A percentile compares a stretch with the other conserved stretches of the same genome.
These are phyloP conservation scores for Sebastes matsubarae DNA, from an alignment of 2,797 vertebrate genomes.

Conservation along the genomic window DNA sequence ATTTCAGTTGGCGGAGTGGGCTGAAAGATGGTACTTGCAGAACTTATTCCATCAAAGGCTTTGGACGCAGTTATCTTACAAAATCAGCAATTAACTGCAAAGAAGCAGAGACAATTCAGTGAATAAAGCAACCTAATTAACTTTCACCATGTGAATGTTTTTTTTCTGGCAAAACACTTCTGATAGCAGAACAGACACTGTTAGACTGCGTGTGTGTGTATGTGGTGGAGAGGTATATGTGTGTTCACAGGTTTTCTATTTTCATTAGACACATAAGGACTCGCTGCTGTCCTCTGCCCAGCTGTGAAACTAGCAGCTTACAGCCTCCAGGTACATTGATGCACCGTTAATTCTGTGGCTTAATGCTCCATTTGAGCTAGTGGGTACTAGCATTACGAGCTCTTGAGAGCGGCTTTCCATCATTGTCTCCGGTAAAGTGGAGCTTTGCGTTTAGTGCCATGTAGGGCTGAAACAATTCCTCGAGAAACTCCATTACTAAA, in stretches of 20 bases:
- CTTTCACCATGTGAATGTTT: conserved; percentile 54
- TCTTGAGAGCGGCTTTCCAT: conserved; percentile 24
- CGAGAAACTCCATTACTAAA: not conserved
- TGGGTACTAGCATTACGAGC: conserved; percentile 7
- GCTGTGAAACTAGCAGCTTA: conserved; percentile 51
- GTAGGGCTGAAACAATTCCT: not conserved
- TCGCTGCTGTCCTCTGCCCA: conserved; percentile 40
- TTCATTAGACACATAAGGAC: conserved; percentile 50
- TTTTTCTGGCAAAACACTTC: conserved; percentile 37
- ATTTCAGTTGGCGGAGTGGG: not conserved
- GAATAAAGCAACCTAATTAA: conserved; percentile 70
- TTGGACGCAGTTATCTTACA: conserved; percentile 53
- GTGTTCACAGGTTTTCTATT: conserved; percentile 28
- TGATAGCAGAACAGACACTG: conserved; percentile 28
- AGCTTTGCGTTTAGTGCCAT: conserved; percentile 5
- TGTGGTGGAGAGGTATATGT: not conserved
- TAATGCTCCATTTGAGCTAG: conserved; percentile 32
- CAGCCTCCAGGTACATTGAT: conserved; percentile 49
- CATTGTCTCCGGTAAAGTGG: conserved; percentile 24
- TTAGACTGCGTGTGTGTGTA: conserved; percentile 1
- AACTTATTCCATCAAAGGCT: conserved; percentile 50
- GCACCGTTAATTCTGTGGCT: conserved; percentile 42
- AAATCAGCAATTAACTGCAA: conserved; percentile 72
- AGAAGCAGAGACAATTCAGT: conserved; percentile 61
- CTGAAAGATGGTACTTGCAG: conserved; percentile 28